These are phyloP conservation scores for Tiphia femorata DNA, from an alignment of 2,888 invertebrate species.

Conservation along the genomic window DNA sequence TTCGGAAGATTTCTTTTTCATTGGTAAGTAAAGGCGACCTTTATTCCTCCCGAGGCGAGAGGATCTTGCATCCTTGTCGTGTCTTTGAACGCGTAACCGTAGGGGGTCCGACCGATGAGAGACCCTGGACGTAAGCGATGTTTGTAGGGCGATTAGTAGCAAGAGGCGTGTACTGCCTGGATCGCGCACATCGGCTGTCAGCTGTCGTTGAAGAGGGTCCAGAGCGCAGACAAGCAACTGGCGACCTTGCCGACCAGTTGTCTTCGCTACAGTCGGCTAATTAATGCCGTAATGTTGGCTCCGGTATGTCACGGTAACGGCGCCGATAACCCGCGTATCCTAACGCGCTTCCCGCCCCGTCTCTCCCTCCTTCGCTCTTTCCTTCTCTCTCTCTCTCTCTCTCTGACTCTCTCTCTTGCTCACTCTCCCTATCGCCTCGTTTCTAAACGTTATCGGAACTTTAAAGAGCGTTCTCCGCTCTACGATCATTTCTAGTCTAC, in stretches of 20 bases:
- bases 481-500: too few relatives aligned
- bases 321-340: constrained; percentile 30
- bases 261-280: constrained; percentile 59
- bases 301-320: constrained; percentile 29
- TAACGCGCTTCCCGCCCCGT: constrained; percentile 2
- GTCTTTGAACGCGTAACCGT: not conserved
- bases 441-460: constrained; percentile 28
- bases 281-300: constrained; percentile 51
- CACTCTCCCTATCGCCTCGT: constrained; percentile 21
- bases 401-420: not conserved
- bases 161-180: constrained; percentile 64
- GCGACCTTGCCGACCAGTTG: constrained; percentile 60
- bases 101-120: constrained; percentile 38
- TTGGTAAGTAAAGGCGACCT: too few relatives aligned
- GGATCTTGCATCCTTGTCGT: too few relatives aligned
- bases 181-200: constrained; percentile 65
- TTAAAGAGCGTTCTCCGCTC: too few relatives aligned
- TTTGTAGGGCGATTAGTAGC: constrained; percentile 67
- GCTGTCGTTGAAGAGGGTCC: constrained; percentile 56
- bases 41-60: too few relatives aligned
- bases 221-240: constrained; percentile 41
- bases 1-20: too few relatives aligned
- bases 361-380: not conserved
- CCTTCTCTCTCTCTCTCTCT: not conserved
- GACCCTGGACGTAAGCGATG: constrained; percentile 57